Evolutionary conservation across 1,140 invertebrate species (phyloP), one percentile per base, ranked within the genome.

Genomic region (Lasaia peninsularis): DNA sequence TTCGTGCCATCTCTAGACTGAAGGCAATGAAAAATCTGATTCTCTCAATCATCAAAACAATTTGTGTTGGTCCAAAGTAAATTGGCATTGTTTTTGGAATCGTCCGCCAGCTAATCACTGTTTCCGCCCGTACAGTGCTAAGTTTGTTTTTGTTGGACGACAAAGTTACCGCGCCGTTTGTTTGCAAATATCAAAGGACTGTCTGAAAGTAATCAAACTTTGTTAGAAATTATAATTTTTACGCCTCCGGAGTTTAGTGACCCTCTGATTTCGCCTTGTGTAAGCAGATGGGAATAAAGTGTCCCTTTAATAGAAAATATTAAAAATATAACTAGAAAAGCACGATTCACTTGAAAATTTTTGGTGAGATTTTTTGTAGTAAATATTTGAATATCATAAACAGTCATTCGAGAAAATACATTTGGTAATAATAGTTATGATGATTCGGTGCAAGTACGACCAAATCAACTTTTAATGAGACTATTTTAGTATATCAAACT

Each of bases 121-220:
- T 48, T 48, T 48, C 40, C 40, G 40, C 14, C n/a, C 40, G 6
- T 28, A 48, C 40, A 48, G 20, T 48, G 18, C 40, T 48, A 48
- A 48, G 40, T 20, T 48, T 48, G 40, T 48, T 48, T 48, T 48
- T 48, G 40, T 11, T 9, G 24, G 18, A 11, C 18, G 9, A 11
- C 9, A 48, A 48, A 48, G 40, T 48, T 48, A 20, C 16, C 20
- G 40, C 40, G 10, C 16, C 20, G 40, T 4, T 48, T 48, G 40
- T 48, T 48, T 48, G 40, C 40, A 20, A 48, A 48, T 48, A 20
- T 48, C 40, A 48, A 48, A 48, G 40, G 40, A 48, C 40, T 44
- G 40, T 11, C 40, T 48, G 18, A 48, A 28, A 48, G 40, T 48
- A 48, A 48, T 48, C 40, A 48, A 48, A 48, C 40, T 48, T 48